Evolutionary conservation across 2,797 vertebrate species (phyloP).

Genomic region (Pogoniulus pusillus): DNA sequence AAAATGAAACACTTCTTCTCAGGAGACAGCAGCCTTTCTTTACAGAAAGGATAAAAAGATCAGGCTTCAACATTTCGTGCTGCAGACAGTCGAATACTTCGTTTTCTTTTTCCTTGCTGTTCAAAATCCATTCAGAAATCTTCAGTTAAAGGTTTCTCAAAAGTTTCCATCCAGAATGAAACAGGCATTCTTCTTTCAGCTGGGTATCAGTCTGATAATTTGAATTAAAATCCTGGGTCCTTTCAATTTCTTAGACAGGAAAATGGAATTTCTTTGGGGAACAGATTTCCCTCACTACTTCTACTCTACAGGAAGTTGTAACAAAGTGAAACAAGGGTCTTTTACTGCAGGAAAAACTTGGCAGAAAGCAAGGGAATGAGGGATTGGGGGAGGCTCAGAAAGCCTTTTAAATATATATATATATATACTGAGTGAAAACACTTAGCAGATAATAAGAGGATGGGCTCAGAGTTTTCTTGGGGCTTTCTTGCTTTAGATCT

Average conservation of each 20-base stretch:
- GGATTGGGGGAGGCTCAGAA: background rate
- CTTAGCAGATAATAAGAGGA: background rate
- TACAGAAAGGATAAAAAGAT: background rate
- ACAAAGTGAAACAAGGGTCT: background rate
- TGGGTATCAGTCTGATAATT: background rate
- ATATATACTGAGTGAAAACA: background rate
- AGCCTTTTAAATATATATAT: background rate
- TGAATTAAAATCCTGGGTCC: background rate
- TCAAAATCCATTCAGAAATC: conserved; percentile 16
- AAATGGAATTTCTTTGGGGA: conserved; percentile 6
- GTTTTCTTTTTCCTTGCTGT: background rate
- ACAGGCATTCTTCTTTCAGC: background rate
- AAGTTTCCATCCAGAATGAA: background rate
- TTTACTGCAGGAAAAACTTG: background rate
- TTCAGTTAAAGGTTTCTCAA: conserved; percentile 1
- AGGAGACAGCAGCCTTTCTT: background rate
- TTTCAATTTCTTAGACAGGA: background rate
- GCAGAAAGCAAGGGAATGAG: background rate
- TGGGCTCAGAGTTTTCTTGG: background rate
- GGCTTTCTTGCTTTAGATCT: background rate
- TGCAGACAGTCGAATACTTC: background rate
- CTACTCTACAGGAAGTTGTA: background rate
- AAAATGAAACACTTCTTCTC: background rate
- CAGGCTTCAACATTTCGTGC: background rate
- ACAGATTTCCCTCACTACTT: background rate